These are phyloP conservation scores for Leptoclinus maculatus DNA, from an alignment of 2,797 vertebrate genomes.

Conservation along the genomic window DNA sequence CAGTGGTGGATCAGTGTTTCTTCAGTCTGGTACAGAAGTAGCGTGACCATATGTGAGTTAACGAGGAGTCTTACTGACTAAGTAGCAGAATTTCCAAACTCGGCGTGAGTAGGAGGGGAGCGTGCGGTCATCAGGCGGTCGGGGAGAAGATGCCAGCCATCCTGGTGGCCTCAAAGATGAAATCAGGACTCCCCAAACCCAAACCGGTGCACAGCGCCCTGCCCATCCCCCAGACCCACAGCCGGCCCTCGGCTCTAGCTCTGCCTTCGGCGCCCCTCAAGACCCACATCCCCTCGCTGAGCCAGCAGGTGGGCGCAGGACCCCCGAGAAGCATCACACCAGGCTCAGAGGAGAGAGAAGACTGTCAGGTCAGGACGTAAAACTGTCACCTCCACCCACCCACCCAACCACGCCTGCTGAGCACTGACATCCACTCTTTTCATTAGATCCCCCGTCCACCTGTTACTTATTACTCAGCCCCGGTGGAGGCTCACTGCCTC, in stretches of 20 bases:
- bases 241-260: constrained; percentile 78
- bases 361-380: constrained; percentile 89
- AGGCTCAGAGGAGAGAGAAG: constrained; percentile 82
- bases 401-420: not conserved
- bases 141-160: constrained; percentile 95
- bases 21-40: constrained; percentile 1
- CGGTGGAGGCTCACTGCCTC: not conserved
- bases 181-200: constrained; percentile 97
- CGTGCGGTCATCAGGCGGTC: constrained; percentile 12
- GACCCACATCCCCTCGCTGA: constrained; percentile 67
- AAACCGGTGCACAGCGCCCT: constrained; percentile 95
- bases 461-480: not conserved
- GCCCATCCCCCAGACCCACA: constrained; percentile 91
- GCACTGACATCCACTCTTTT: not conserved
- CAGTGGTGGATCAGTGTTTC: not conserved
- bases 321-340: constrained; percentile 29
- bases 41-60: constrained; percentile 12
- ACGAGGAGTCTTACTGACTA: constrained; percentile 6
- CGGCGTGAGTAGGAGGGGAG: constrained; percentile 23
- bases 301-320: constrained; percentile 77
- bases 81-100: constrained; percentile 21
- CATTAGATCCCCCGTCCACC: not conserved
- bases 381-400: not conserved
- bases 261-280: constrained; percentile 85
- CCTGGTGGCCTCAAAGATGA: constrained; percentile 96